Evolutionary conservation across 2,888 invertebrate species (phyloP), one percentile per base, ranked within the genome.

Genomic region (Drosophila anceps): DNA sequence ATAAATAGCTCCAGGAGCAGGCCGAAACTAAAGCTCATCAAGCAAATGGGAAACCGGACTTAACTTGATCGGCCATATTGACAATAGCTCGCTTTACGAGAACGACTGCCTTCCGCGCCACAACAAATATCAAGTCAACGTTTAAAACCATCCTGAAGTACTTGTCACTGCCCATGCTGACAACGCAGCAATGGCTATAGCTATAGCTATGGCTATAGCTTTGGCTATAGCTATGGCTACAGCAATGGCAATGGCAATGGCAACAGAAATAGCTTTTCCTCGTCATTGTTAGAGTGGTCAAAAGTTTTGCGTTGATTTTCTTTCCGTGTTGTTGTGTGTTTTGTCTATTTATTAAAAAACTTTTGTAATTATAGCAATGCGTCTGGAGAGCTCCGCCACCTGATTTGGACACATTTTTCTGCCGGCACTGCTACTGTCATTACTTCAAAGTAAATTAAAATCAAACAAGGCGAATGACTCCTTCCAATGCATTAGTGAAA

Each of bases 331-430:
- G 54, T 54, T 76, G 70, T 83, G 67, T 82, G 70, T 72, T 77
- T 78, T 90, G 61, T 81, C 76, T 81, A 91, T 89, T 90, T 91
- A 91, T 91, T 91, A 91, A 91, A 92, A 91, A 91, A 92, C 84
- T 92, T 91, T 92, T 92, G 88, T 86, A 91, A 92, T 92, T 92
- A 91, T 84, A 83, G 84, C 81, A 81, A 91, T 88, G 82, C 83
- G 86, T 83, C 69, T 76, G 70, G 48, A 41, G 46, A 29, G 59
- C 55, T 58, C 50, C 50, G 65, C 46, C 78, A 81, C 81, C 87
- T 84, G 87, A 63, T 39, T 43, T 72, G 54, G 50, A 60, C 51
- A 39, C 31, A 65, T 15, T 29, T 62, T 50, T 62, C 33, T 4
- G 20, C 15, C 43, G 48, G 62, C 51, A 5, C 60, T 55, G 55